phyloP scores from a whole-genome alignment of 2,888 invertebrate species.

The Megaustenia siamemsis region DNA sequence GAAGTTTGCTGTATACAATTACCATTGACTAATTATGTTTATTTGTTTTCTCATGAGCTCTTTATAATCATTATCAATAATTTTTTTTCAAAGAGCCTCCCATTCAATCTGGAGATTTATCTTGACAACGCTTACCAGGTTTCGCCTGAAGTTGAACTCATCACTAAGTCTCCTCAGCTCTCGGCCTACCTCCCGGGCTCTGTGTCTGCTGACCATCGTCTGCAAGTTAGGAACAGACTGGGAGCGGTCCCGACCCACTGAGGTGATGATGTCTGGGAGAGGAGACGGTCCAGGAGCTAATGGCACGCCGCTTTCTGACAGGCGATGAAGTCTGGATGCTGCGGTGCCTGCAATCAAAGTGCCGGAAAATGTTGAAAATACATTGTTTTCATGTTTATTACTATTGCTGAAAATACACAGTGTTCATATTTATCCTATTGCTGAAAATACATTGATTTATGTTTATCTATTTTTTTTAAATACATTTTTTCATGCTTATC shows the following conservation, averaged over 20 bases:
- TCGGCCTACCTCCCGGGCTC: conserved; percentile 51
- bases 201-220: conserved; percentile 47
- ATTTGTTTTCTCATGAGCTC: too few relatives aligned
- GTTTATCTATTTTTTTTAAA: too few relatives aligned
- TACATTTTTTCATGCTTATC: too few relatives aligned
- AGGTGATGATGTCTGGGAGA: conserved; percentile 66
- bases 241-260: conserved; percentile 68
- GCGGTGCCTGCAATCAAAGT: conserved; percentile 25
- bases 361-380: too few relatives aligned
- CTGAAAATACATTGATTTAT: too few relatives aligned
- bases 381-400: too few relatives aligned
- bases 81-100: too few relatives aligned
- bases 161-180: conserved; percentile 73
- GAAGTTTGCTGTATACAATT: too few relatives aligned
- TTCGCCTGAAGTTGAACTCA: conserved; percentile 65
- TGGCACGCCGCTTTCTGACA: conserved; percentile 17
- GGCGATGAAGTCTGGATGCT: neutral
- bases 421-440: too few relatives aligned
- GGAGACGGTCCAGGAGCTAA: conserved; percentile 46
- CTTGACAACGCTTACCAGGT: neutral
- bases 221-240: conserved; percentile 67
- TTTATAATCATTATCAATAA: too few relatives aligned
- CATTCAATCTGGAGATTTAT: neutral
- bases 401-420: too few relatives aligned
- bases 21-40: too few relatives aligned